Evolutionary conservation across 2,888 invertebrate genomes (phyloP).

Genomic region (Lathronympha strigana): DNA sequence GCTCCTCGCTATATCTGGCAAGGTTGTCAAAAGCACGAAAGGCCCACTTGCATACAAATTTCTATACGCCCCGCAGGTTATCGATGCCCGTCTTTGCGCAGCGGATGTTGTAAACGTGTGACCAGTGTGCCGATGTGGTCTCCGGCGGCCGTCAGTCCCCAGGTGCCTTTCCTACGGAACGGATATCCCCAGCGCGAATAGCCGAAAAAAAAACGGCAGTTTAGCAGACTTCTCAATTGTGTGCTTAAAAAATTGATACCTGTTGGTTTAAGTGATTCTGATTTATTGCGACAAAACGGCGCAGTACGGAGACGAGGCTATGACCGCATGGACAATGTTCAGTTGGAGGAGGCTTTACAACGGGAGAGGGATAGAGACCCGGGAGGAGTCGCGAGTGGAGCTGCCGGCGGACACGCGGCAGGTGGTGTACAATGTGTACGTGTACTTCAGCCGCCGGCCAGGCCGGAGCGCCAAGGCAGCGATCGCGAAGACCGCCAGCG

Average conservation of each 20-base stretch:
- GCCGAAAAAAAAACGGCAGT: conserved; percentile 1
- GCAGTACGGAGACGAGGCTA: conserved; percentile 79
- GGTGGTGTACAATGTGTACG: conserved; percentile 77
- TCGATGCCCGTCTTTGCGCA: conserved; percentile 65
- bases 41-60: conserved; percentile 63
- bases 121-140: conserved; percentile 69
- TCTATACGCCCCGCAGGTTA: conserved; percentile 57
- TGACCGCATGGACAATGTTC: conserved; percentile 83
- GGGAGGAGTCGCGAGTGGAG: conserved; percentile 68
- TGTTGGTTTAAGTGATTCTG: background rate
- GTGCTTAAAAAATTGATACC: background rate
- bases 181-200: conserved; percentile 55
- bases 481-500: conserved; percentile 73
- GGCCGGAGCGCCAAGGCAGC: conserved; percentile 72
- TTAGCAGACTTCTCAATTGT: background rate
- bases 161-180: conserved; percentile 63
- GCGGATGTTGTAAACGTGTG: conserved; percentile 77
- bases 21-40: conserved; percentile 60
- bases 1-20: conserved; percentile 63
- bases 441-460: conserved; percentile 75
- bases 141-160: conserved; percentile 66
- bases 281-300: conserved; percentile 66
- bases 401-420: conserved; percentile 77
- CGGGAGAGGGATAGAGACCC: conserved; percentile 61
- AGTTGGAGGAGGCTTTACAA: conserved; percentile 79